Conservation (phyloP, 2,797 vertebrate genomes). For the Trichosurus vulpecula region DNA sequence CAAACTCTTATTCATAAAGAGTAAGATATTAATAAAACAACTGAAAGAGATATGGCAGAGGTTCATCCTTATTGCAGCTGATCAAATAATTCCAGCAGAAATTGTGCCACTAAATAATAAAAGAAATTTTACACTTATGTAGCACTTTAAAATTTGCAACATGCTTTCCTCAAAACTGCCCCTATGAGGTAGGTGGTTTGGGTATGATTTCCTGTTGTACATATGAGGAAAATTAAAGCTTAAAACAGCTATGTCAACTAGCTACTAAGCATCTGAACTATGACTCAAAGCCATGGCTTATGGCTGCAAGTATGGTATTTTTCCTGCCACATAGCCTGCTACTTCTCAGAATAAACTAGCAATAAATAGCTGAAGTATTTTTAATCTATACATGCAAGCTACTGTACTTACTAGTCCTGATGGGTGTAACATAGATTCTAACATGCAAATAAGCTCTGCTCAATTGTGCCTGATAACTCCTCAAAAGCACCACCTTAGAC, state of each 20-base stretch:
- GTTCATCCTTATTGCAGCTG: constrained; percentile 25
- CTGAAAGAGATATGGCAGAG: not conserved
- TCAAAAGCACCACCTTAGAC: not conserved
- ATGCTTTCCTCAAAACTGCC: not conserved
- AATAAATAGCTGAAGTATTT: not conserved
- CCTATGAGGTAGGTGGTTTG: not conserved
- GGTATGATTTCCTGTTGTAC: not conserved
- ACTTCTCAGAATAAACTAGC: not conserved
- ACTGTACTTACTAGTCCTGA: not conserved
- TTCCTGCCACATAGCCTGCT: not conserved
- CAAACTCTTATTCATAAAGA: not conserved
- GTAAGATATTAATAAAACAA: not conserved
- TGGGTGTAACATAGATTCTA: not conserved
- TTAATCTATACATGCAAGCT: not conserved
- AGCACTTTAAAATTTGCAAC: not conserved
- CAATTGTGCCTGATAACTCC: not conserved
- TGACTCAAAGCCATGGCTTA: not conserved
- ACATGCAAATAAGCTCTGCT: not conserved
- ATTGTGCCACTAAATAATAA: not conserved
- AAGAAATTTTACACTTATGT: not conserved
- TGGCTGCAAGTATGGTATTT: not conserved
- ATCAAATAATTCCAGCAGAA: constrained; percentile 11
- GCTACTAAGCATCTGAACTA: not conserved
- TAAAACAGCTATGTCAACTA: not conserved
- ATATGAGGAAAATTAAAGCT: not conserved